phyloP scores from a whole-genome alignment of 2,797 vertebrate genomes.

The Cossypha caffra region DNA sequence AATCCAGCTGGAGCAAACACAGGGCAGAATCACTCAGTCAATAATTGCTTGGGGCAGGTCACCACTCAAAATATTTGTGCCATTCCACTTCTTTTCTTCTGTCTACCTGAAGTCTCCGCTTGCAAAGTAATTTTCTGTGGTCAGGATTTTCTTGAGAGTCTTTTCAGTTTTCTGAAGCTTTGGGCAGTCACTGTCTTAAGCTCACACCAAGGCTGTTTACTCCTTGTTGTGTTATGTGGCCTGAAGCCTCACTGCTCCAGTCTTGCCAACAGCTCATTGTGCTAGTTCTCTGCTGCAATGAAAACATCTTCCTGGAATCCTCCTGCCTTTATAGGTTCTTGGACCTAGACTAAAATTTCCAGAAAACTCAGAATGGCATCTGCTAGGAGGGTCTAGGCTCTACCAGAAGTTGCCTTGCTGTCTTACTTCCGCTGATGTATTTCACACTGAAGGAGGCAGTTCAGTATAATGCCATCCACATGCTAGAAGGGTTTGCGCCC shows the following conservation, averaged over 20 bases:
- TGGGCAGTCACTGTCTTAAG: not conserved
- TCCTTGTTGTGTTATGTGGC: not conserved
- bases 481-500: not conserved
- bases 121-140: not conserved
- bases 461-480: not conserved
- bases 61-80: not conserved
- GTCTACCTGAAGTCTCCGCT: not conserved
- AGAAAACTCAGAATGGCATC: not conserved
- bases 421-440: not conserved
- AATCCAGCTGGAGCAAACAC: not conserved
- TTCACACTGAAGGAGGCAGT: not conserved
- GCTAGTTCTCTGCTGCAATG: not conserved
- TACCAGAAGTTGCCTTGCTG: not conserved
- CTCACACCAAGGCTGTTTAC: not conserved
- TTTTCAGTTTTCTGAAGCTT: not conserved
- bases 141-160: not conserved
- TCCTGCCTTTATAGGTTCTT: not conserved
- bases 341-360: not conserved
- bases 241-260: not conserved
- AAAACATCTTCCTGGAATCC: not conserved
- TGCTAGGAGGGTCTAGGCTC: not conserved
- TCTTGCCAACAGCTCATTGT: not conserved
- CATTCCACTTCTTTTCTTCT: not conserved
- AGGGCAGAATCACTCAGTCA: not conserved
- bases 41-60: not conserved